phyloP scores from a whole-genome alignment of 2,888 invertebrate genomes.

The Calephelis perditalis region DNA sequence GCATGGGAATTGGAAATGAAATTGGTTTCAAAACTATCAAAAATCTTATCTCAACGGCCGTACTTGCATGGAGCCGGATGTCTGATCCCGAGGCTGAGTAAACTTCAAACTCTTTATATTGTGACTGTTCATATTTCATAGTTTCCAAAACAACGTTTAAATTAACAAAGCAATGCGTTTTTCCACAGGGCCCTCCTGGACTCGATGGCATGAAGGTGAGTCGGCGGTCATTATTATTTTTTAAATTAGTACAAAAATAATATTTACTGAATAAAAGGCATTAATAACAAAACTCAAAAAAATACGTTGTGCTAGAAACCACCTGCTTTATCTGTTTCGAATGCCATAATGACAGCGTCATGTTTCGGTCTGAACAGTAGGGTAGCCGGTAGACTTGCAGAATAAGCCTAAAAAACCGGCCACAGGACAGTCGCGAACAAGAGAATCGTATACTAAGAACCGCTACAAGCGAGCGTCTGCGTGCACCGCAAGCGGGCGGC shows the following conservation, averaged over 20 bases:
- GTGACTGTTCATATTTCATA: background rate
- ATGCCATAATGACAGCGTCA: too few species aligned
- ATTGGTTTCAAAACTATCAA: slow-evolving; percentile 5
- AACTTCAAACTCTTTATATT: background rate
- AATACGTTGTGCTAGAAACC: too few species aligned
- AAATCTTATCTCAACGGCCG: background rate
- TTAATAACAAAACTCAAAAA: too few species aligned
- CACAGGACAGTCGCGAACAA: too few species aligned
- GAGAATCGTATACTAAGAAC: too few species aligned
- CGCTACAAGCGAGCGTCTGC: too few species aligned
- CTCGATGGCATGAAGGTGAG: slow-evolving; percentile 97
- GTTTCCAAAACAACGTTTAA: background rate
- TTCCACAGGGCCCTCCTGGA: slow-evolving; percentile 92
- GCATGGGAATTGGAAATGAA: background rate
- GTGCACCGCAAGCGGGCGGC: too few species aligned
- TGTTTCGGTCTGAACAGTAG: too few species aligned
- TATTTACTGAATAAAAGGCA: background rate
- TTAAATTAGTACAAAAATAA: background rate
- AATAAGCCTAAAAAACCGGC: too few species aligned
- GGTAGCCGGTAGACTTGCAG: too few species aligned
- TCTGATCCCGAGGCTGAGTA: background rate
- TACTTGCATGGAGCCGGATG: slow-evolving; percentile 11
- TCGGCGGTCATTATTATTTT: slow-evolving; percentile 26
- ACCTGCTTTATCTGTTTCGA: too few species aligned
- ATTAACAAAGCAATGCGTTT: slow-evolving; percentile 54